Evolutionary conservation across 2,113 vertebrate genomes (phyloP), one percentile per base, ranked within the genome.

Genomic region (Acanthochromis polyacanthus): DNA sequence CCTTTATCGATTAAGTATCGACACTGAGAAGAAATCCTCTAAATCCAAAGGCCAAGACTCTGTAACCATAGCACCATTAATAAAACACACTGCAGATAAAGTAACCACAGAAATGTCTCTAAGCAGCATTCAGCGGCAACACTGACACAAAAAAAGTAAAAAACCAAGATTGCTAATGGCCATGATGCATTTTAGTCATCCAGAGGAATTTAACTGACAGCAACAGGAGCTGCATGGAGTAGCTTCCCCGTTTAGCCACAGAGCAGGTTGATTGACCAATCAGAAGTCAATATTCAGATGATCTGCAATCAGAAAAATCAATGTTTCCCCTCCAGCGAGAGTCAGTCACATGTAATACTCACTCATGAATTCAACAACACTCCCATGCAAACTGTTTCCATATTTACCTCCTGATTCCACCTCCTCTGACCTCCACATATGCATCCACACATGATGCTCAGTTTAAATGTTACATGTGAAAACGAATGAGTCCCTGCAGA

Each of bases 401-500:
- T 66, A 43, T 55, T 28, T 25, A 38, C 2, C 10, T 45, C 11
- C 14, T 46, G 38, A 4, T 46, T 64, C 11, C 15, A 28, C 20
- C 67, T n/a, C 16, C 17, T 22, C 25, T 23, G 25, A 12, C 15
- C 11, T 15, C 53, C 19, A 59, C 43, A 28, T 9, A 46, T 51
- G 25, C 28, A 63, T 15, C 46, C 65, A 67, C 55, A 82, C 60
- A 10, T 60, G 50, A 69, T 62, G 63, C 55, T 50, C 72, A 25
- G 70, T 76, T 59, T 72, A 25, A 83, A 82, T 30, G 65, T 56
- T 69, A 32, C 56, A 52, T 59, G 25, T 67, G 69, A 73, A 80
- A 78, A 80, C 14, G 30, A 81, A 82, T 65, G 56, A 59, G 45
- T 68, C 81, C 73, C 68, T 55, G 14, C 43, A 45, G 80, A 85